Percentiles rank a stretch among this genome's conserved stretches.
phyloP scores from a whole-genome alignment of 1,140 invertebrate genomes.

The Fopius arisanus region DNA sequence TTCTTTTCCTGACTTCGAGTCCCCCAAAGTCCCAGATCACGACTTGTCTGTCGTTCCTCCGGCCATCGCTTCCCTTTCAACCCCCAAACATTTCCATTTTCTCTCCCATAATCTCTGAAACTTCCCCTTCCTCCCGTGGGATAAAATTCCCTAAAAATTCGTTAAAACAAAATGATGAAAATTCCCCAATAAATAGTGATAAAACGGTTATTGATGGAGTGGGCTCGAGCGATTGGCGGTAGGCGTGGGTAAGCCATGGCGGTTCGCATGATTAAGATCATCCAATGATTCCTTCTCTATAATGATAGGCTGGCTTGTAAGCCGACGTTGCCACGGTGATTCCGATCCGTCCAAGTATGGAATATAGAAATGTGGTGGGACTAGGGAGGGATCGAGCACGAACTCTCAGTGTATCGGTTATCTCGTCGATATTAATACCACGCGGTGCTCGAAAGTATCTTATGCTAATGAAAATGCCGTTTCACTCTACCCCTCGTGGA shows the following conservation, averaged over 20 bases:
- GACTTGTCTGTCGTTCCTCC: too few relatives aligned
- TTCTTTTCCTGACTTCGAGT: too few relatives aligned
- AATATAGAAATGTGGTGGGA: slow-evolving; percentile 22
- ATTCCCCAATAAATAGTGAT: not conserved
- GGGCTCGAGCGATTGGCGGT: slow-evolving; percentile 57
- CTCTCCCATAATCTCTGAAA: too few relatives aligned
- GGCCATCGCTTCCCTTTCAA: too few relatives aligned
- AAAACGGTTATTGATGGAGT: slow-evolving; percentile 58
- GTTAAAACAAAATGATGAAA: too few relatives aligned
- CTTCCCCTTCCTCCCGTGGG: too few relatives aligned
- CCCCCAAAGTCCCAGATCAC: too few relatives aligned
- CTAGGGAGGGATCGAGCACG: slow-evolving; percentile 24
- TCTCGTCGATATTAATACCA: slow-evolving; percentile 4
- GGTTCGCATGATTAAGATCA: slow-evolving; percentile 66
- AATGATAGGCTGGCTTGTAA: slow-evolving; percentile 64
- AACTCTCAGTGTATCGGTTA: not conserved
- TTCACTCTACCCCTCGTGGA: slow-evolving; percentile 30
- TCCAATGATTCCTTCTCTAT: slow-evolving; percentile 67
- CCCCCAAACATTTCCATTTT: too few relatives aligned
- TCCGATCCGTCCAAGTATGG: slow-evolving; percentile 4
- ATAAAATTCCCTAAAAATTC: not conserved
- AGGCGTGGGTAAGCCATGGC: slow-evolving; percentile 57
- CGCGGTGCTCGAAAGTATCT: slow-evolving; percentile 41
- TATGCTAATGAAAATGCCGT: slow-evolving; percentile 59
- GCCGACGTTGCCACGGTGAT: slow-evolving; percentile 43